A percentile compares a stretch with the other conserved stretches of the same genome.
These are phyloP conservation scores for Quiscalus mexicanus DNA, from an alignment of 2,113 vertebrate species.

Conservation along the genomic window DNA sequence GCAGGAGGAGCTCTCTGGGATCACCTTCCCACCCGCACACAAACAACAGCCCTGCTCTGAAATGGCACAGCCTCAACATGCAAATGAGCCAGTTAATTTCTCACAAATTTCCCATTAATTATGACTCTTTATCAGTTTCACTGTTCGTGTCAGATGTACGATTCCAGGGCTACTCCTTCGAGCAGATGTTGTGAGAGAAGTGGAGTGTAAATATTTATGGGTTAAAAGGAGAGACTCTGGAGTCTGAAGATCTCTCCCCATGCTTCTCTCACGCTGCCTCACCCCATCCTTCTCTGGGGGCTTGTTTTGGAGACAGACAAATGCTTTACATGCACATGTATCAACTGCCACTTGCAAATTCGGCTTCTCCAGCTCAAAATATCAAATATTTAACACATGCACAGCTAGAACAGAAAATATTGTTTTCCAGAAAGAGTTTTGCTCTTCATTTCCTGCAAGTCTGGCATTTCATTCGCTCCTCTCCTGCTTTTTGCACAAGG, in stretches of 20 bases:
- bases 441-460: neutral
- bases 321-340: neutral
- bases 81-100: slow-evolving; percentile 19
- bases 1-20: neutral
- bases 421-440: neutral
- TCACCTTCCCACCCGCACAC: neutral
- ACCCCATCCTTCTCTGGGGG: neutral
- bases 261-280: neutral
- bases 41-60: neutral
- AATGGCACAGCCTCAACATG: neutral
- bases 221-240: slow-evolving; percentile 5
- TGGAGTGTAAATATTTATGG: slow-evolving; percentile 57
- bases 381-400: neutral
- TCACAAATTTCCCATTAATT: neutral
- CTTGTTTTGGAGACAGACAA: neutral
- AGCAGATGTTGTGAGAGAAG: neutral
- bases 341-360: neutral
- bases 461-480: neutral
- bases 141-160: neutral
- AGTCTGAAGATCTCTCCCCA: neutral
- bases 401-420: neutral
- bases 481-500: neutral
- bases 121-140: neutral
- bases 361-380: neutral
- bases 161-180: neutral